Evolutionary conservation across 2,888 invertebrate species (phyloP).

Genomic region (Orthonevra nobilis): DNA sequence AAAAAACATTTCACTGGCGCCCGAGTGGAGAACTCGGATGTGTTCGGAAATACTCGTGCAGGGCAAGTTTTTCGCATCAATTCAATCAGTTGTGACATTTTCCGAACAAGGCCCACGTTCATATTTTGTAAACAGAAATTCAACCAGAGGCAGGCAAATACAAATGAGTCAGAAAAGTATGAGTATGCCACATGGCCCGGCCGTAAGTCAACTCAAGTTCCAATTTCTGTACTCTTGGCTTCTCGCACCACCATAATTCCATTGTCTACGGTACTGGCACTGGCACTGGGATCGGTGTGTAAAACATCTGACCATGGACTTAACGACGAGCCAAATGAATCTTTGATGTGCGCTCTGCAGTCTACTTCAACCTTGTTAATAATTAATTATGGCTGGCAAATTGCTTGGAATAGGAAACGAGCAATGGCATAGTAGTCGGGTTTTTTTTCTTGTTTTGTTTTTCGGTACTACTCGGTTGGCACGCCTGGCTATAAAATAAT

Average conservation of each 20-base stretch:
- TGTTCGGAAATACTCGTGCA: too few relatives aligned
- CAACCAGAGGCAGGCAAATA: neutral
- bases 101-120: too few relatives aligned
- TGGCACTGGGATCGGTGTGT: neutral
- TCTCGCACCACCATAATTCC: neutral
- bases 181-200: neutral
- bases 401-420: neutral
- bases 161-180: conserved; percentile 2
- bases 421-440: too few relatives aligned
- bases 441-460: neutral
- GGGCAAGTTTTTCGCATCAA: conserved; percentile 9
- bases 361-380: conserved; percentile 20
- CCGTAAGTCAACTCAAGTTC: too few relatives aligned
- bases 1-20: conserved; percentile 2
- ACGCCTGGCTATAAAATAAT: conserved; percentile 20
- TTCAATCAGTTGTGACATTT: neutral
- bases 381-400: conserved; percentile 31
- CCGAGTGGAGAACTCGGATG: neutral
- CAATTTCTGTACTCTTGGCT: too few relatives aligned
- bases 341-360: conserved; percentile 18
- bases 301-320: conserved; percentile 6
- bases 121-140: too few relatives aligned
- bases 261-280: neutral
- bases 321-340: conserved; percentile 27
- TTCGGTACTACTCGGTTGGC: neutral